These are phyloP conservation scores for Eutolmus rufibarbis DNA, from an alignment of 2,888 invertebrate genomes.

Conservation along the genomic window DNA sequence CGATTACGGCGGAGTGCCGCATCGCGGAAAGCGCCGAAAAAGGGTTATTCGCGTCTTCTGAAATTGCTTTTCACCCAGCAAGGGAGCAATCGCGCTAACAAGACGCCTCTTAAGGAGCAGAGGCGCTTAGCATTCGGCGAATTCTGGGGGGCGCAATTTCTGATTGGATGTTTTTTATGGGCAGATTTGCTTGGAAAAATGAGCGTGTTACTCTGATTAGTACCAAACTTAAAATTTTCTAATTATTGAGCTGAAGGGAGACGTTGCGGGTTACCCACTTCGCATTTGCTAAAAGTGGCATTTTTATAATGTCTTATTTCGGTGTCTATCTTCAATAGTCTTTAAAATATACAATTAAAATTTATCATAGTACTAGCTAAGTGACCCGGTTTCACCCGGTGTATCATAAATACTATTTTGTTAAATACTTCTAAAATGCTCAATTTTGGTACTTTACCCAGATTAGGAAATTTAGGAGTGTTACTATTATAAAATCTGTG, in stretches of 20 bases:
- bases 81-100: conserved; percentile 31
- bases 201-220: background rate
- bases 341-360: too few relatives aligned
- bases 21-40: conserved; percentile 19
- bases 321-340: too few relatives aligned
- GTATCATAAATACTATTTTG: too few relatives aligned
- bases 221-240: background rate
- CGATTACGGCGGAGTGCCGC: background rate
- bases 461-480: too few relatives aligned
- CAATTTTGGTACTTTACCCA: too few relatives aligned
- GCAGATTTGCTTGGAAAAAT: background rate
- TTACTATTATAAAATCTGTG: too few relatives aligned
- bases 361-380: too few relatives aligned
- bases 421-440: too few relatives aligned
- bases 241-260: background rate
- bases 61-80: background rate
- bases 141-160: background rate
- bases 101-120: background rate
- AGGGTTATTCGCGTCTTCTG: conserved; percentile 9
- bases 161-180: background rate
- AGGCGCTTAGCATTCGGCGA: background rate
- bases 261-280: background rate
- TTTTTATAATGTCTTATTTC: background rate
- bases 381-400: too few relatives aligned
- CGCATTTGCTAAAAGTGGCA: background rate